Percentiles rank a stretch among this genome's conserved stretches.
Evolutionary conservation across 2,113 vertebrate genomes (phyloP).

Genomic region (Dicentrarchus labrax): DNA sequence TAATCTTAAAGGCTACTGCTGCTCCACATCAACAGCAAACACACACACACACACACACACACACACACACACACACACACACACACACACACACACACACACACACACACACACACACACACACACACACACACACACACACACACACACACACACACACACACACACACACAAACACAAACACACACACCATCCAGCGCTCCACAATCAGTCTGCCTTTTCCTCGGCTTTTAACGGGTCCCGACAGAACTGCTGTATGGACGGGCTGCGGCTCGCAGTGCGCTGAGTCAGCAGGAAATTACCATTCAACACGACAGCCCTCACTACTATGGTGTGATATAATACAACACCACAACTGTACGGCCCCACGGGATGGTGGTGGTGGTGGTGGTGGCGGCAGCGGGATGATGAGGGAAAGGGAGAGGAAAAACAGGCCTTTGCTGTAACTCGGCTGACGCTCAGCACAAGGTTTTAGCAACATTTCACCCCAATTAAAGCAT

Average conservation of each 20-base stretch:
- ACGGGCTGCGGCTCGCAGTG: constrained; percentile 45
- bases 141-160: background rate
- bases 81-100: background rate
- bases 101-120: background rate
- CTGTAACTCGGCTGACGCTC: constrained; percentile 31
- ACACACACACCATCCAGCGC: background rate
- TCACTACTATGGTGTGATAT: constrained; percentile 60
- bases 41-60: background rate
- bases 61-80: constrained; percentile 5
- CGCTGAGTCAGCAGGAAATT: constrained; percentile 78
- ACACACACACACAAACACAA: background rate
- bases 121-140: background rate
- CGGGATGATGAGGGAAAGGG: background rate
- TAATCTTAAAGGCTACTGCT: constrained; percentile 52
- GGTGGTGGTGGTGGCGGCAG: background rate
- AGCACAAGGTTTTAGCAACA: background rate
- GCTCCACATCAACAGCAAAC: background rate
- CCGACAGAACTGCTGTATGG: constrained; percentile 71
- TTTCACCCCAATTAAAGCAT: constrained; percentile 31
- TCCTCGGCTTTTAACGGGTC: constrained; percentile 63
- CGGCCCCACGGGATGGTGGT: constrained; percentile 25
- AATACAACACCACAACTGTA: constrained; percentile 56
- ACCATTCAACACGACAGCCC: constrained; percentile 71
- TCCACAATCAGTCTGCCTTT: constrained; percentile 58
- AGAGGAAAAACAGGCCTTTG: constrained; percentile 1